Evolutionary conservation across 1,140 invertebrate species (phyloP).

Genomic region (Hyles euphorbiae): DNA sequence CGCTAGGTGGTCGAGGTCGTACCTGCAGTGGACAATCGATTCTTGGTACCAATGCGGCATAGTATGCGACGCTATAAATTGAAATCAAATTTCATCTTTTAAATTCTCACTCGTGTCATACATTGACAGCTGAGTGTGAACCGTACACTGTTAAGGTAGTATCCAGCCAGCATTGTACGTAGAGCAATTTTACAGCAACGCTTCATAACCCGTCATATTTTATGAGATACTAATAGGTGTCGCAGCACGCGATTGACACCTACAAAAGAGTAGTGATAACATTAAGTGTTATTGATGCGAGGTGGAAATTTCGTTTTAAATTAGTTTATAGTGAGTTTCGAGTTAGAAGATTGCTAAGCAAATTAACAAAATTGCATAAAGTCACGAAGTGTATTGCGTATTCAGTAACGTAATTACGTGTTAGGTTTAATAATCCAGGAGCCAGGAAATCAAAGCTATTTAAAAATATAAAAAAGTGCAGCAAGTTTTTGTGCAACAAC

Average conservation of each 20-base stretch:
- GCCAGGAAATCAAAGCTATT: too few species aligned
- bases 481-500: too few species aligned
- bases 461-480: too few species aligned
- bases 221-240: constrained; percentile 13
- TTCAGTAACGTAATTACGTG: too few species aligned
- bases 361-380: constrained; percentile 9
- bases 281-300: constrained; percentile 16
- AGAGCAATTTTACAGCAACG: too few species aligned
- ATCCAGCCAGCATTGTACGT: too few species aligned
- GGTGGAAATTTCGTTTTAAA: constrained; percentile 17
- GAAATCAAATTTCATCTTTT: constrained; percentile 33
- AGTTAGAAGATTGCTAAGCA: constrained; percentile 7
- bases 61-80: constrained; percentile 55
- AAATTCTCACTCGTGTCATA: constrained; percentile 17
- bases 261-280: constrained; percentile 33
- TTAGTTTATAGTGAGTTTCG: constrained; percentile 28
- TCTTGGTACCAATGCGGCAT: constrained; percentile 58
- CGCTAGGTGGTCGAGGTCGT: constrained; percentile 52
- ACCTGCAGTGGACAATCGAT: constrained; percentile 66
- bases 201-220: background rate
- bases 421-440: too few species aligned
- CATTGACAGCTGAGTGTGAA: constrained; percentile 11
- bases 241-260: constrained; percentile 20
- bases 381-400: too few species aligned
- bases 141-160: too few species aligned